Conservation (phyloP, 1,140 invertebrate species). For the Brachionus asplanchnoidis region DNA sequence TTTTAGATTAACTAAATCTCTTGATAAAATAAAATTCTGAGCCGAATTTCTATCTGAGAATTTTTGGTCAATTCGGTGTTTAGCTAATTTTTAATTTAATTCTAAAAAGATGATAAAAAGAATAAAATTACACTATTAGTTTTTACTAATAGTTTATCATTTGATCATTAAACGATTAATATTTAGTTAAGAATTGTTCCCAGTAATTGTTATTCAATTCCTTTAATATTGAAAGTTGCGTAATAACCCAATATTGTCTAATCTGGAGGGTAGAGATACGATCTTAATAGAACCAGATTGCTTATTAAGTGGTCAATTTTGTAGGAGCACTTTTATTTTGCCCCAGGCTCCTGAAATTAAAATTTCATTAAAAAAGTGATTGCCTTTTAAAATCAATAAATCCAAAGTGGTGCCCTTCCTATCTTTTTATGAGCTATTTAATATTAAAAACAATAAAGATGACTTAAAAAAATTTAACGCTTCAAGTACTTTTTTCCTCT, state of each 20-base stretch:
- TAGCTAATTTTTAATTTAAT: background rate
- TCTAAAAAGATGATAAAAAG: background rate
- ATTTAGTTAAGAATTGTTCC: no score
- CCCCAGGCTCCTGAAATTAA: background rate
- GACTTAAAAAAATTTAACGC: background rate
- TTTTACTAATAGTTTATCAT: no score
- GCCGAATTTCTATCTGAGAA: background rate
- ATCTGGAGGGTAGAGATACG: background rate
- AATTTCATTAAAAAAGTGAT: background rate
- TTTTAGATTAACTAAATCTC: background rate
- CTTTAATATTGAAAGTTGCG: background rate
- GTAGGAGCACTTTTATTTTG: background rate
- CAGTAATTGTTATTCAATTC: no score
- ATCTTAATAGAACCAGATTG: background rate
- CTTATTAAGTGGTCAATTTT: background rate
- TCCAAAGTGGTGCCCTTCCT: background rate
- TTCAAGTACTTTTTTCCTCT: slow-evolving; percentile 6
- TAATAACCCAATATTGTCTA: no score
- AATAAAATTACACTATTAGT: no score
- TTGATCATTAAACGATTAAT: no score
- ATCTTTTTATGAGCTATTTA: background rate
- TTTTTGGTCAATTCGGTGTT: background rate
- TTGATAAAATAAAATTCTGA: background rate
- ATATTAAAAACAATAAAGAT: background rate
- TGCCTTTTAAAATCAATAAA: background rate